These are phyloP conservation scores for Dendroctonus ponderosae DNA, from an alignment of 1,140 invertebrate genomes.

Conservation along the genomic window DNA sequence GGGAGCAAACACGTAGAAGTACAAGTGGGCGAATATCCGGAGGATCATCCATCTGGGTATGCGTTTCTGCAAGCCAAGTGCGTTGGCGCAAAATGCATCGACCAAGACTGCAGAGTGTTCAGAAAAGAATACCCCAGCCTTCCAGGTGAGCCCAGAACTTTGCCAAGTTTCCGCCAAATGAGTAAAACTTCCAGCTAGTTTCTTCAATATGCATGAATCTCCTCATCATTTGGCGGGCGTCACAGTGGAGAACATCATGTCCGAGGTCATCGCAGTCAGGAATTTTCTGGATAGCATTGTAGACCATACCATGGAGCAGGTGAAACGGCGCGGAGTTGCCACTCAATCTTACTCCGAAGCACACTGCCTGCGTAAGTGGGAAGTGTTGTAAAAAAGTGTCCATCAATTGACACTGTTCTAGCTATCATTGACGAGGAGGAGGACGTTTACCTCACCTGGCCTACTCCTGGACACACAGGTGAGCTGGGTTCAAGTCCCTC, in stretches of 20 bases:
- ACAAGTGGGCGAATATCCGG: background rate
- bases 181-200: too few species aligned
- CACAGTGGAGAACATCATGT: background rate
- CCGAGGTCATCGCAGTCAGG: background rate
- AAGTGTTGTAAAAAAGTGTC: too few species aligned
- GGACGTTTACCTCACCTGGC: too few species aligned
- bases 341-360: background rate
- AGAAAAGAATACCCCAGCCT: too few species aligned
- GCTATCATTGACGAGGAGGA: too few species aligned
- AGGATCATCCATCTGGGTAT: background rate
- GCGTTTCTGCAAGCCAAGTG: background rate
- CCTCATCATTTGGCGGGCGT: too few species aligned
- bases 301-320: background rate
- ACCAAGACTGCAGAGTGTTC: background rate
- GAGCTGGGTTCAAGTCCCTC: too few species aligned
- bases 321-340: background rate
- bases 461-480: too few species aligned
- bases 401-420: too few species aligned
- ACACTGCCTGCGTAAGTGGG: background rate
- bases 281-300: background rate
- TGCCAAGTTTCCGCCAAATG: too few species aligned
- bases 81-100: background rate
- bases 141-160: too few species aligned
- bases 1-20: background rate
- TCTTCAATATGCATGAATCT: too few species aligned